A percentile compares a stretch with the other conserved stretches of the same genome.
phyloP scores from a whole-genome alignment of 2,797 vertebrate genomes.

The Parauchenoglanis ngamensis region DNA sequence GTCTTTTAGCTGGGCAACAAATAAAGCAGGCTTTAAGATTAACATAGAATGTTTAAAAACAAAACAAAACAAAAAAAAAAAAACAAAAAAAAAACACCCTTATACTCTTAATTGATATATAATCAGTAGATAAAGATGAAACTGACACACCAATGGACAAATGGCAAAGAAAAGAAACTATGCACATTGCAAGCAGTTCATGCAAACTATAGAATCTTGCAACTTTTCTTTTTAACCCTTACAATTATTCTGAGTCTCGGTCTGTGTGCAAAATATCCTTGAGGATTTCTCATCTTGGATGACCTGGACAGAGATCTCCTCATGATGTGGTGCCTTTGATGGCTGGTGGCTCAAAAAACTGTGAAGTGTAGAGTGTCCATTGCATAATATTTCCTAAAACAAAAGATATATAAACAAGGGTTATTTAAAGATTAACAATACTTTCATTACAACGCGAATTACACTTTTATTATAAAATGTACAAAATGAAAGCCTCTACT shows the following conservation, averaged over 20 bases:
- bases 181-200: slow-evolving; percentile 35
- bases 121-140: background rate
- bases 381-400: slow-evolving; percentile 83
- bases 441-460: background rate
- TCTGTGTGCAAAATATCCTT: slow-evolving; percentile 71
- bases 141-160: background rate
- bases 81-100: no score
- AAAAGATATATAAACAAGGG: slow-evolving; percentile 16
- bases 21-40: background rate
- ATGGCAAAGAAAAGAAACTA: background rate
- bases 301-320: slow-evolving; percentile 81
- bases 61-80: no score
- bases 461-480: background rate
- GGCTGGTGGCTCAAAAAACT: slow-evolving; percentile 80
- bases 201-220: slow-evolving; percentile 52
- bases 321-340: slow-evolving; percentile 78
- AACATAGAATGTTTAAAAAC: background rate
- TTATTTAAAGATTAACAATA: background rate
- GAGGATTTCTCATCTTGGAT: slow-evolving; percentile 78
- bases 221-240: background rate
- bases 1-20: slow-evolving; percentile 70
- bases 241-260: slow-evolving; percentile 68
- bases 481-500: background rate
- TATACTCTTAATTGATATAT: background rate
- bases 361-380: slow-evolving; percentile 80